Base-by-base conservation (phyloP, 2,113 vertebrate genomes). In the Poeciliopsis prolifica region DNA sequence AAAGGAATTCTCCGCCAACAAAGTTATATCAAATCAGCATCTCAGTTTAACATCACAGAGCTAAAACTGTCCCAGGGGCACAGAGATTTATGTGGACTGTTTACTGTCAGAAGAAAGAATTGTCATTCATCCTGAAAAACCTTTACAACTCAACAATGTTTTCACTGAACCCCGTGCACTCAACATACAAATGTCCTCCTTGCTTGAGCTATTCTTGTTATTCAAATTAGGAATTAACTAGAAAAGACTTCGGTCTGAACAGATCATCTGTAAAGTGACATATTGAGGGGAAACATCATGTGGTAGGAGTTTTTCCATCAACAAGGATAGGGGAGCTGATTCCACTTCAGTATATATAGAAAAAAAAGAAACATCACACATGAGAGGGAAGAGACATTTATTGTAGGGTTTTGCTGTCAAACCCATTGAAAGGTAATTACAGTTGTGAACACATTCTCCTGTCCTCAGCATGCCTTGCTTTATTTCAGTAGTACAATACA, bases 41-140 rank as follows among this genome's bases (percentile, higher is more conserved):
- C 79, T 82, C 77, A 77, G 78, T 87, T 80, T 82, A 84, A 88
- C 44, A 90, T 87, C 5, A 90, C 82, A 80, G 82, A 75, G 86
- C 88, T 90, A 92, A 89, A 90, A 88, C 82, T 79, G 88, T 84
- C 82, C 82, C 79, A 17, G 70, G 72, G 84, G 87, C 80, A 64
- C 70, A 77, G 54, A 65, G 73, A 74, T 72, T 86, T 51, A 44
- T 63, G 54, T 62, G 64, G 66, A 81, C 77, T 81, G 28, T 77
- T 87, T 74, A 75, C 82, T 83, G 86, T 85, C 63, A 78, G 65
- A 65, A 72, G 71, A 48, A 70, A 69, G 69, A 58, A 17, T 61
- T 72, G 71, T 48, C 78, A 24, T 87, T 78, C 70, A 66, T 79
- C 68, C 61, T 54, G 79, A 88, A 71, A 63, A 62, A 30, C 61